A percentile compares a stretch with the other conserved stretches of the same genome.
Evolutionary conservation across 2,113 vertebrate genomes (phyloP).

Genomic region (Donacobius atricapilla): DNA sequence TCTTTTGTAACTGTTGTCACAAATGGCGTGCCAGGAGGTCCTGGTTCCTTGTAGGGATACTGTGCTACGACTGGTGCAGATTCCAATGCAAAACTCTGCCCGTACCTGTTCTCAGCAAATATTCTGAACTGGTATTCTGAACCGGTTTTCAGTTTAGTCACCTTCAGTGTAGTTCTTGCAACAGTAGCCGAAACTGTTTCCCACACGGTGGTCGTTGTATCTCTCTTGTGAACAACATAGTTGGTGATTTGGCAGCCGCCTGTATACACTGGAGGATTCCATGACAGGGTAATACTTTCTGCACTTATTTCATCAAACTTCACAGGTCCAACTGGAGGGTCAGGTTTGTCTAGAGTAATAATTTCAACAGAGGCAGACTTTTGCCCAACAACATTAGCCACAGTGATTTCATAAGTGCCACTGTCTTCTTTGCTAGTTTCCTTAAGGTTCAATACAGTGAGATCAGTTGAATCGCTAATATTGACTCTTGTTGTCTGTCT

Average conservation of each 20-base stretch:
- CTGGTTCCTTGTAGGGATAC: slow-evolving; percentile 96
- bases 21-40: slow-evolving; percentile 95
- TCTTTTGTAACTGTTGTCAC: slow-evolving; percentile 86
- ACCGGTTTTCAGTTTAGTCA: slow-evolving; percentile 90
- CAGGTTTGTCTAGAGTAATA: slow-evolving; percentile 93
- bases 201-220: slow-evolving; percentile 90
- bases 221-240: slow-evolving; percentile 95
- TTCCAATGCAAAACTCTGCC: slow-evolving; percentile 92
- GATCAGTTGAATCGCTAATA: slow-evolving; percentile 76
- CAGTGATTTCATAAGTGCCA: slow-evolving; percentile 88
- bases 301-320: slow-evolving; percentile 93
- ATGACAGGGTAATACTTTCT: slow-evolving; percentile 91
- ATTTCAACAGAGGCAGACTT: slow-evolving; percentile 89
- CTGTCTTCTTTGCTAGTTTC: slow-evolving; percentile 90
- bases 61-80: slow-evolving; percentile 86
- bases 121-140: slow-evolving; percentile 97
- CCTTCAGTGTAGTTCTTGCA: slow-evolving; percentile 90
- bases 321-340: slow-evolving; percentile 91
- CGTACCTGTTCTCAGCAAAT: slow-evolving; percentile 95
- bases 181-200: slow-evolving; percentile 88
- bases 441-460: slow-evolving; percentile 88
- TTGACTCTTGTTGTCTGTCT: slow-evolving; percentile 94
- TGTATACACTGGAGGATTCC: slow-evolving; percentile 88
- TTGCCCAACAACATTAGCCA: slow-evolving; percentile 85
- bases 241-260: slow-evolving; percentile 96